phyloP scores from a whole-genome alignment of 2,113 vertebrate genomes.

The Pelmatolapia mariae region DNA sequence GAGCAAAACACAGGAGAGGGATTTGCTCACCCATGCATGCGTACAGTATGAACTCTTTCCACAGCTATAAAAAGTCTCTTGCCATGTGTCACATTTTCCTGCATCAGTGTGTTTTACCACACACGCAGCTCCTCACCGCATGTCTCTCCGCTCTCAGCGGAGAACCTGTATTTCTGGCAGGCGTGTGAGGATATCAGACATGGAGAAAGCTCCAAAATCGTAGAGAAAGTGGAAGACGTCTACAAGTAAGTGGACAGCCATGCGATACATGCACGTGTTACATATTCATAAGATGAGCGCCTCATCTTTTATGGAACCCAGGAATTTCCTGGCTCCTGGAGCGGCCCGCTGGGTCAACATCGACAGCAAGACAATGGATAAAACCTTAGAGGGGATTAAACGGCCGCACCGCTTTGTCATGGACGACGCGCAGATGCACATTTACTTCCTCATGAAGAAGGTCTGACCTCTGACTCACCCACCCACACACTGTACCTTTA shows the following conservation, averaged over 20 bases:
- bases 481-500: neutral
- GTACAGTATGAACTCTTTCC: neutral
- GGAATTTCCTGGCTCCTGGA: slow-evolving; percentile 88
- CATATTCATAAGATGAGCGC: neutral
- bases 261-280: neutral
- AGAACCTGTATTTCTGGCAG: slow-evolving; percentile 95
- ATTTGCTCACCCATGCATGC: neutral
- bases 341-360: slow-evolving; percentile 91
- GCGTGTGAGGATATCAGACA: slow-evolving; percentile 87
- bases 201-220: slow-evolving; percentile 79
- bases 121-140: neutral
- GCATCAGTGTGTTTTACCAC: neutral
- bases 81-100: neutral
- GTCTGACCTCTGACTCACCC: slow-evolving; percentile 49
- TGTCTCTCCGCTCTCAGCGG: slow-evolving; percentile 66
- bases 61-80: neutral
- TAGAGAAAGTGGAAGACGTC: slow-evolving; percentile 75
- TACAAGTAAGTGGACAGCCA: slow-evolving; percentile 76
- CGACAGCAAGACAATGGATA: slow-evolving; percentile 92
- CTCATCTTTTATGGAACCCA: slow-evolving; percentile 35
- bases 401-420: slow-evolving; percentile 85
- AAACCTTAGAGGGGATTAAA: slow-evolving; percentile 80
- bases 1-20: neutral
- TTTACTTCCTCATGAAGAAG: slow-evolving; percentile 98
- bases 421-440: slow-evolving; percentile 90